Evolutionary conservation across 2,113 vertebrate genomes (phyloP).

Genomic region (Glareola pratincola): DNA sequence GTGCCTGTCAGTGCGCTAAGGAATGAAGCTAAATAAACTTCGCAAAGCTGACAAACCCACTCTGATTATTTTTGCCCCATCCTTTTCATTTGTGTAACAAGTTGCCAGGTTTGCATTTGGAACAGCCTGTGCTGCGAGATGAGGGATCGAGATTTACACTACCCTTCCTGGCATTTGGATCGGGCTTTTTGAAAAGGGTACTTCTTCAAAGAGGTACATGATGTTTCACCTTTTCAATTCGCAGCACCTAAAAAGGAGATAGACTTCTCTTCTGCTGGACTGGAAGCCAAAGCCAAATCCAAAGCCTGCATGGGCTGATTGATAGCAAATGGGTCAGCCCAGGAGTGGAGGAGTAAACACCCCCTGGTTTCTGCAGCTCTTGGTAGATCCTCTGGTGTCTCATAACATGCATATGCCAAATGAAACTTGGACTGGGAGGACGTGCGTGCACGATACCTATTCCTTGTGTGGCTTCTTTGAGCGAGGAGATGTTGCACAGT

Average conservation of each 20-base stretch:
- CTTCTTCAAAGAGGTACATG: not conserved
- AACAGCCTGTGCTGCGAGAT: not conserved
- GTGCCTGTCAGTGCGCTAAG: not conserved
- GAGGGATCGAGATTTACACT: not conserved
- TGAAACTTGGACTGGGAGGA: fast-evolving
- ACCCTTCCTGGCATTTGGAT: not conserved
- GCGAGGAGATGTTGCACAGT: fast-evolving
- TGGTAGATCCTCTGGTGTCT: not conserved
- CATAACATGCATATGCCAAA: not conserved
- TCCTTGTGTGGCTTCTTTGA: not conserved
- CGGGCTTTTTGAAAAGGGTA: not conserved
- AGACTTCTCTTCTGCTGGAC: not conserved
- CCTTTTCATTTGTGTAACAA: not conserved
- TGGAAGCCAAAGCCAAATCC: not conserved
- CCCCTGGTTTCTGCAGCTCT: not conserved
- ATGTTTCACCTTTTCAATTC: not conserved
- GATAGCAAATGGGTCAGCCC: not conserved
- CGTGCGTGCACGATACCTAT: not conserved
- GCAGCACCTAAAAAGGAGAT: not conserved
- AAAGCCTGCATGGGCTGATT: not conserved
- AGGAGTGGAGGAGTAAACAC: not conserved
- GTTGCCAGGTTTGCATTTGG: not conserved
- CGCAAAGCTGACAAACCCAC: not conserved
- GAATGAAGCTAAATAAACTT: not conserved
- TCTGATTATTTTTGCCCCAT: not conserved